Evolutionary conservation across 1,140 invertebrate species (phyloP), one percentile per base, ranked within the genome.

Genomic region (Drosophila kanapiae): DNA sequence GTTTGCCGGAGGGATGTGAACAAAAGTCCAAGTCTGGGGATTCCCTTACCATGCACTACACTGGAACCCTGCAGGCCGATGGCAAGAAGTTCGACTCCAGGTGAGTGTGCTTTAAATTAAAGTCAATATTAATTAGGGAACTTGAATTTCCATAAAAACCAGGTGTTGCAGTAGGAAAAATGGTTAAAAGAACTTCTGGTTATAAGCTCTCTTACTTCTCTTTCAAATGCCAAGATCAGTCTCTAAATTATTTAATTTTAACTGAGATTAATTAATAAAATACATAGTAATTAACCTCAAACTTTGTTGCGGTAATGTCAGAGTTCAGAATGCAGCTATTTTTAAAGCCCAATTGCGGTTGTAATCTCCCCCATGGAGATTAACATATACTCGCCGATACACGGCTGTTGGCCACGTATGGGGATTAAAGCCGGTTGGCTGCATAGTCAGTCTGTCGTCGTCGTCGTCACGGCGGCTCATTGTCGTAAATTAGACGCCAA

Each of bases 1-100:
- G 95, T 93, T 95, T 95, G 68, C 96, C 97, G 3, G 97, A 98
- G 82, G 94, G 95, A 48, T 98, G 98, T 94, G 95, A 96, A 4
- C 93, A 94, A 76, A 97, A 96, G 92, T 95, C 96, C n/a, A 97
- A 98, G 93, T 95, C 95, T 69, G 96, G 97, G 33, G 97, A 98
- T 93, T 96, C 96, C 94, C 95, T 99, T 38, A 97, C 97, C 51
- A 98, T 99, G 97, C 98, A 99, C 93, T 99, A 99, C 91, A 97
- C 96, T 38, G 98, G 98, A 76, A 98, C 96, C 23, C 94, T 98
- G 16, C 75, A 71, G 43, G 94, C 94, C 71, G 96, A 98, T 93
- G 97, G 97, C 60, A 97, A 95, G 85, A 97, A 98, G 94, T 99
- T 99, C 91, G 97, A 99, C 93, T 98, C 97, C 79, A 98, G 97